Evolutionary conservation across 2,113 vertebrate species (phyloP), one percentile per base, ranked within the genome.

Genomic region (Sturnus vulgaris): DNA sequence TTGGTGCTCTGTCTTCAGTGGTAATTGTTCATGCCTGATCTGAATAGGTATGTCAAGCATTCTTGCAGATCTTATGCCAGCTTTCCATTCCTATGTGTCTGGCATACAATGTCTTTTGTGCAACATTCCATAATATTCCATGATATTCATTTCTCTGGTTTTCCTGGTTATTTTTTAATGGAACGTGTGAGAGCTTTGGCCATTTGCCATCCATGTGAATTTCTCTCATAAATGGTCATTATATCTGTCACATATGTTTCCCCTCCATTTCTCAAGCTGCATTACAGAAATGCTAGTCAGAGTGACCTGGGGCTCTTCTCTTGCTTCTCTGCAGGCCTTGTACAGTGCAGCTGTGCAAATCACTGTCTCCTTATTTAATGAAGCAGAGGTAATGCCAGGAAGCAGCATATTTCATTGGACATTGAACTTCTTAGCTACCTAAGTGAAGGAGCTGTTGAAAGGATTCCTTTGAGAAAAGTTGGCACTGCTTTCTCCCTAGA

Each of bases 391-490:
- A 88, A 93, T 95, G 82, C 87, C 94, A 95, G 90, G 75, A 91
- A 82, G 66, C 81, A 84, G 90, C 55, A 77, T 81, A 79, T 90
- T 91, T 92, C 75, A 39, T 47, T 95, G 91, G 84, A 95, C 70
- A 69, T 76, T 76, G 91, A 79, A 87, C 78, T 95, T 92, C 71
- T 52, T 63, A 93, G 82, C 71, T 92, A 94, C 92, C 90, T 92
- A 93, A 72, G 85, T 82, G 82, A 69, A 89, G 55, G 82, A 91
- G 66, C 73, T 78, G 55, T 79, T 96, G 94, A 95, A 93, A 92
- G 93, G 94, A 91, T 92, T 91, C 84, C 82, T 94, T 94, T 95
- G 92, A 96, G 85, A 90, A 91, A 94, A 95, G 75, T 6, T 97
- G 96, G 93, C 95, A 90, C 33, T 66, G 60, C 42, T 82, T 30